Conservation (phyloP, 2,797 vertebrate genomes). For the Urophycis tenuis region DNA sequence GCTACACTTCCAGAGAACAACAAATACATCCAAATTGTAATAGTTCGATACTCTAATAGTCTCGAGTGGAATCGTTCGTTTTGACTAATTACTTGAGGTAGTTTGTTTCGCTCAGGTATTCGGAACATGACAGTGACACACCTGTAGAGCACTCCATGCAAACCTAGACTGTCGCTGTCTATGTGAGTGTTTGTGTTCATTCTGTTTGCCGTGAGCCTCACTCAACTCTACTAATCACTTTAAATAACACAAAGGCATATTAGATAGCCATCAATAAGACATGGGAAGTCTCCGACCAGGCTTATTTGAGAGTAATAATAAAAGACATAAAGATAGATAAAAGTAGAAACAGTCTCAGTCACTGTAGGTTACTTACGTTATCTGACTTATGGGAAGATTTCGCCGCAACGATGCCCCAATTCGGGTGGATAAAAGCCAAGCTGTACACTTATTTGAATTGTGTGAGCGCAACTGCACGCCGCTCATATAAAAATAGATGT, state of each 20-base stretch:
- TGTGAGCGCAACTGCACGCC: background rate
- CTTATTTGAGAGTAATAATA: slow-evolving; percentile 1
- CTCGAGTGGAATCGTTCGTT: background rate
- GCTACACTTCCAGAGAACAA: background rate
- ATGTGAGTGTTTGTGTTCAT: background rate
- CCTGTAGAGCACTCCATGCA: background rate
- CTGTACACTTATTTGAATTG: background rate
- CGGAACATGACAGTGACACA: background rate
- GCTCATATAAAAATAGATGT: background rate
- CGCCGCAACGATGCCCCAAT: slow-evolving; percentile 18
- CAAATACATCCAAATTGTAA: background rate
- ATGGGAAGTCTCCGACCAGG: background rate
- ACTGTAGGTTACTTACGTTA: slow-evolving; percentile 39
- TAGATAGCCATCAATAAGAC: background rate
- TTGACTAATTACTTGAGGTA: background rate
- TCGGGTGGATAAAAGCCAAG: background rate
- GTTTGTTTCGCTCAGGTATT: background rate
- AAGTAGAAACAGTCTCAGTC: background rate
- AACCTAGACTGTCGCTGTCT: background rate
- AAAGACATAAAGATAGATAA: too few relatives aligned
- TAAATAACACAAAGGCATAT: background rate
- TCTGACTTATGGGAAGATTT: slow-evolving; percentile 21
- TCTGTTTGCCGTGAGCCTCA: background rate
- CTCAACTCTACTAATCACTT: background rate
- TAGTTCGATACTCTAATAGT: background rate